Evolutionary conservation across 2,888 invertebrate genomes (phyloP).

Genomic region (Philereme transversata): DNA sequence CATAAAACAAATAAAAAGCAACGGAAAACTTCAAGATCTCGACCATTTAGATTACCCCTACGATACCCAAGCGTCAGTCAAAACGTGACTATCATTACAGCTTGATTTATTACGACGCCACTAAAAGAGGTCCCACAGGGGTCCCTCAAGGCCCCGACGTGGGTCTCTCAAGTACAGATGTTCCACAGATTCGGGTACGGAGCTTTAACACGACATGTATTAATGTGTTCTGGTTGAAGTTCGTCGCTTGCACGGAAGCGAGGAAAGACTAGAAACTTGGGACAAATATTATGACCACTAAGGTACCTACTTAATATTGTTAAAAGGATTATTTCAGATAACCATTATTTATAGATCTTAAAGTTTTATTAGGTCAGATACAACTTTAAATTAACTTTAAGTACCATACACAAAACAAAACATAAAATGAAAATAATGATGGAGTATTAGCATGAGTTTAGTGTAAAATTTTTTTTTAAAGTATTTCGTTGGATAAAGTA

Average conservation of each 20-base stretch:
- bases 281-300: background rate
- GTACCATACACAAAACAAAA: too few relatives aligned
- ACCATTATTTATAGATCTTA: too few relatives aligned
- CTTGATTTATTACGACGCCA: conserved; percentile 54
- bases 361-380: too few relatives aligned
- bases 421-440: too few relatives aligned
- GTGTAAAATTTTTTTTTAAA: too few relatives aligned
- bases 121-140: conserved; percentile 51
- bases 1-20: too few relatives aligned
- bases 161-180: conserved; percentile 50
- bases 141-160: conserved; percentile 37
- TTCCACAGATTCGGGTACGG: conserved; percentile 47
- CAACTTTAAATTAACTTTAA: too few relatives aligned
- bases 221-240: conserved; percentile 50
- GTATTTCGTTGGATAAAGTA: too few relatives aligned
- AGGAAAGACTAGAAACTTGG: conserved; percentile 4
- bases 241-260: conserved; percentile 2
- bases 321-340: too few relatives aligned
- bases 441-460: too few relatives aligned
- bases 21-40: conserved; percentile 6
- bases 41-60: conserved; percentile 28
- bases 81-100: conserved; percentile 63
- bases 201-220: conserved; percentile 53
- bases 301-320: too few relatives aligned
- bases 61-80: conserved; percentile 41